Conservation (phyloP, 2,797 vertebrate genomes). For the Chlorospingus flavigularis region DNA sequence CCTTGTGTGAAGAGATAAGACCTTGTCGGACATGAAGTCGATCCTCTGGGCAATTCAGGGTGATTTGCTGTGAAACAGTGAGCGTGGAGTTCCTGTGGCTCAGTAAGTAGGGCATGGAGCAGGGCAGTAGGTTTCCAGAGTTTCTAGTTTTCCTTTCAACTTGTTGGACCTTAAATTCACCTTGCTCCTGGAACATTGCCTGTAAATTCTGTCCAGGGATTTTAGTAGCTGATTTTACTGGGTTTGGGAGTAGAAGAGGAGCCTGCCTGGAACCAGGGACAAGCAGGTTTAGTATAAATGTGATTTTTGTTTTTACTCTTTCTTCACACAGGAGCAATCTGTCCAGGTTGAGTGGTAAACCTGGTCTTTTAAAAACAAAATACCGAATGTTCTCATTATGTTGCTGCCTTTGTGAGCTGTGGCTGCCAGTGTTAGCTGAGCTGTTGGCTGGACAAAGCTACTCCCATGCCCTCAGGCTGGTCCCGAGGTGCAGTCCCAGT, state of each 20-base stretch:
- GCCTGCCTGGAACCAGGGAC: neutral
- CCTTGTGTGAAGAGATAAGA: neutral
- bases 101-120: neutral
- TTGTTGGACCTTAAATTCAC: neutral
- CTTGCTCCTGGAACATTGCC: neutral
- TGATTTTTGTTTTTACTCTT: neutral
- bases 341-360: neutral
- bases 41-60: neutral
- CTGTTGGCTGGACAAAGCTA: neutral
- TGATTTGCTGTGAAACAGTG: neutral
- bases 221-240: neutral
- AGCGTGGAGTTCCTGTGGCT: neutral
- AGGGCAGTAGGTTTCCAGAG: neutral
- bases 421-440: neutral
- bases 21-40: neutral
- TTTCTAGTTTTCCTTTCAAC: neutral
- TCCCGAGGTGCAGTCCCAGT: neutral
- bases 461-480: neutral
- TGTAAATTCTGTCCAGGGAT: neutral
- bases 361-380: neutral
- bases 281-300: neutral
- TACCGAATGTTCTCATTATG: neutral
- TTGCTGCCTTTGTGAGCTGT: neutral
- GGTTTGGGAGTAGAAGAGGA: neutral
- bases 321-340: neutral